A percentile compares a stretch with the other conserved stretches of the same genome.
phyloP scores from a whole-genome alignment of 2,888 invertebrate species.

The Macaria liturata region DNA sequence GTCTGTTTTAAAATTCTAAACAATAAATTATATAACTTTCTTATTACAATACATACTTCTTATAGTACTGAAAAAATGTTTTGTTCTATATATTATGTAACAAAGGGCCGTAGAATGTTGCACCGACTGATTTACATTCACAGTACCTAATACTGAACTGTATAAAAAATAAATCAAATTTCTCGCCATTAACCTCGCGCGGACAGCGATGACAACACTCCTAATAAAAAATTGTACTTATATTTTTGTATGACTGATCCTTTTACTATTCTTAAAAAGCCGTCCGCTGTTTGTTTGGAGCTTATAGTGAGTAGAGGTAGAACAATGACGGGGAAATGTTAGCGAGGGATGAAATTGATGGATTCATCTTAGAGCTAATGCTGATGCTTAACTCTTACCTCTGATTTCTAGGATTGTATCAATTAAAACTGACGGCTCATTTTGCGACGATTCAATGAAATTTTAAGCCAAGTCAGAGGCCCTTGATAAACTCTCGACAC shows the following conservation, averaged over 20 bases:
- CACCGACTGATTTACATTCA: conserved; percentile 3
- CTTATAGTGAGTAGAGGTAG: conserved; percentile 14
- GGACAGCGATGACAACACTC: conserved; percentile 12
- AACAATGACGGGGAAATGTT: conserved; percentile 3
- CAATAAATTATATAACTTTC: too few species aligned
- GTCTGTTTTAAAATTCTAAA: too few species aligned
- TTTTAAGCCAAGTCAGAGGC: too few species aligned
- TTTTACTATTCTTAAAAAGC: conserved; percentile 15
- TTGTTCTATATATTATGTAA: neutral
- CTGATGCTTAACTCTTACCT: neutral
- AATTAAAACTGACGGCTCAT: too few species aligned
- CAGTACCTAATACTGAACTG: conserved; percentile 1
- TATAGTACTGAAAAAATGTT: too few species aligned
- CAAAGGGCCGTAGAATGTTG: conserved; percentile 5
- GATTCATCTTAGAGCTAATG: neutral
- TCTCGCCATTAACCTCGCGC: neutral
- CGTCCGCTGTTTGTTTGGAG: conserved; percentile 26
- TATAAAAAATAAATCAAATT: conserved; percentile 2
- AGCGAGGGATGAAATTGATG: conserved; percentile 2
- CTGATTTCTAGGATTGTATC: too few species aligned
- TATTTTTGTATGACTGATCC: conserved; percentile 23
- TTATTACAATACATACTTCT: too few species aligned
- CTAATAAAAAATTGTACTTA: conserved; percentile 20
- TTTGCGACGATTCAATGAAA: too few species aligned
- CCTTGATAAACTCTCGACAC: too few species aligned